These are phyloP conservation scores for Diaperis boleti DNA, from an alignment of 2,888 invertebrate genomes.

Conservation along the genomic window DNA sequence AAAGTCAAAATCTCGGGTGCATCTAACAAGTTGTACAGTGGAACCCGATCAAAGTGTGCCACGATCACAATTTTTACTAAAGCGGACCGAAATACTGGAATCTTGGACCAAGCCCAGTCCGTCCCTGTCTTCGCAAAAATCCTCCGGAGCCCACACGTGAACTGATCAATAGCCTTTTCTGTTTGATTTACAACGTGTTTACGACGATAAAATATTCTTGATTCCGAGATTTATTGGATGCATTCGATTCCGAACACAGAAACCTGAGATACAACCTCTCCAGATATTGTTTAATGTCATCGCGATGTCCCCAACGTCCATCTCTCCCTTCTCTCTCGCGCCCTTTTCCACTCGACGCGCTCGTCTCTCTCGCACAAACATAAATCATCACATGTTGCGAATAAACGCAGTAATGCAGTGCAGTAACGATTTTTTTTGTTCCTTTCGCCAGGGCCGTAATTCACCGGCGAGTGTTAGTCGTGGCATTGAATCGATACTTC, in stretches of 20 bases:
- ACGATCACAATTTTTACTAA: no score
- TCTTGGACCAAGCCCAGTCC: no score
- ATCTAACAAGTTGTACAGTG: no score
- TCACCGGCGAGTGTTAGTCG: constrained; percentile 48
- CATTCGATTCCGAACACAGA: constrained; percentile 56
- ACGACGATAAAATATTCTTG: constrained; percentile 60
- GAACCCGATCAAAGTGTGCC: no score
- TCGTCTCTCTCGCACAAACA: constrained; percentile 39
- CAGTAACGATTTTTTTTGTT: constrained; percentile 36
- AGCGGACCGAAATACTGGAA: no score
- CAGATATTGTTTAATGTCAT: constrained; percentile 53
- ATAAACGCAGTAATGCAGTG: constrained; percentile 18
- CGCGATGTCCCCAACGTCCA: constrained; percentile 42
- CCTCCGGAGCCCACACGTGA: constrained; percentile 48
- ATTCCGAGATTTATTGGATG: constrained; percentile 57
- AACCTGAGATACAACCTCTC: constrained; percentile 54
- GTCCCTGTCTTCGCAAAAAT: constrained; percentile 19
- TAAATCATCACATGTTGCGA: constrained; percentile 44
- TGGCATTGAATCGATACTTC: constrained; percentile 57
- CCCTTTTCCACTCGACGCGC: constrained; percentile 21
- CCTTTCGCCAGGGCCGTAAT: constrained; percentile 43
- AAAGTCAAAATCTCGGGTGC: no score
- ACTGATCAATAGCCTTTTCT: constrained; percentile 60
- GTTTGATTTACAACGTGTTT: constrained; percentile 61
- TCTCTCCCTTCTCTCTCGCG: constrained; percentile 35